Percentiles rank a stretch among this genome's conserved stretches.
phyloP scores from a whole-genome alignment of 2,888 invertebrate genomes.

The Diaphora mendica region DNA sequence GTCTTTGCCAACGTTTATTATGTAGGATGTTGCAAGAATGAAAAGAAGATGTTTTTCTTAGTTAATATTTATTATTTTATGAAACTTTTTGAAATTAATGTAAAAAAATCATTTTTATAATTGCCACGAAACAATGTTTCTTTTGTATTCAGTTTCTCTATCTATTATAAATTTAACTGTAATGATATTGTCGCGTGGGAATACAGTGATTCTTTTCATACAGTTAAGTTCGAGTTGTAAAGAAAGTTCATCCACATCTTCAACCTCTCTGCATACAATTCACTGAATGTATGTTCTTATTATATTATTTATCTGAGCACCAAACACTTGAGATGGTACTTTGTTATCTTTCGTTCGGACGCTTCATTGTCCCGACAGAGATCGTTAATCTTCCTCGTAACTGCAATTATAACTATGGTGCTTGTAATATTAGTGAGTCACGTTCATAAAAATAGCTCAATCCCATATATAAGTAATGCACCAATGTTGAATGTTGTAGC shows the following conservation, averaged over 20 bases:
- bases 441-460: constrained; percentile 15
- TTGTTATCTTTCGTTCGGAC: constrained; percentile 59
- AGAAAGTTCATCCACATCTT: constrained; percentile 42
- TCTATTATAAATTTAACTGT: neutral
- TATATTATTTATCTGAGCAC: constrained; percentile 54
- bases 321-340: constrained; percentile 60
- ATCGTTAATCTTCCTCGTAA: constrained; percentile 56
- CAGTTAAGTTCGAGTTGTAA: constrained; percentile 16
- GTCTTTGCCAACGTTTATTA: neutral
- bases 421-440: constrained; percentile 37
- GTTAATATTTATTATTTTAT: no score
- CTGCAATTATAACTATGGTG: constrained; percentile 39
- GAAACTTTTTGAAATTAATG: no score
- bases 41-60: neutral
- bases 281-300: constrained; percentile 53
- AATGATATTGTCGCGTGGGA: constrained; percentile 7
- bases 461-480: neutral
- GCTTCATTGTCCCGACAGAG: constrained; percentile 55
- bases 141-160: neutral
- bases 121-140: neutral
- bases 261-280: constrained; percentile 33
- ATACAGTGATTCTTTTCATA: constrained; percentile 17
- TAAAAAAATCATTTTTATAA: neutral
- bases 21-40: neutral
- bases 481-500: constrained; percentile 1